Conservation (phyloP, 2,888 invertebrate genomes). For the Leucophora obtusa region DNA sequence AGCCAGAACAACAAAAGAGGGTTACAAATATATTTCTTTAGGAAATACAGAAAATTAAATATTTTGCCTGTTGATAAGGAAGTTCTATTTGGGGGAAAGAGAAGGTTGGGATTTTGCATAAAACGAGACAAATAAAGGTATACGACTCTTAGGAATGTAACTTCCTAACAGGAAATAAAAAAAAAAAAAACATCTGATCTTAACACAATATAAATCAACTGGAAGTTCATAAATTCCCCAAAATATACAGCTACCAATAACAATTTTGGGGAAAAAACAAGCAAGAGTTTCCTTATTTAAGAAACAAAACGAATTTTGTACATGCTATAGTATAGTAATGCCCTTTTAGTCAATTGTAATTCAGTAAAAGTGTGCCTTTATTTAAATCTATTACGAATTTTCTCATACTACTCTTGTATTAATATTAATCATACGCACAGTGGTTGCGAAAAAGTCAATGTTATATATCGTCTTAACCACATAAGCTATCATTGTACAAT, state of each 20-base stretch:
- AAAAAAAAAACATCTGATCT: slow-evolving; percentile 31
- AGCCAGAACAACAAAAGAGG: background rate
- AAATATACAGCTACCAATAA: background rate
- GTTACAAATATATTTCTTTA: background rate
- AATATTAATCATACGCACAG: too few species aligned
- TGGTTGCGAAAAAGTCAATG: too few species aligned
- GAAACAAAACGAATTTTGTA: too few species aligned
- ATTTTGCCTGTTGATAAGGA: slow-evolving; percentile 9
- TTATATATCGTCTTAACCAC: too few species aligned
- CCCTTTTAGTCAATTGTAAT: too few species aligned
- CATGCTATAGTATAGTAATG: too few species aligned
- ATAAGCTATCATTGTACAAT: too few species aligned
- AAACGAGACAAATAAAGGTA: slow-evolving; percentile 21
- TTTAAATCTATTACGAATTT: too few species aligned
- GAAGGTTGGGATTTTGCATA: background rate
- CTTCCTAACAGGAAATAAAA: slow-evolving; percentile 37
- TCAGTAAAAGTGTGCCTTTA: too few species aligned
- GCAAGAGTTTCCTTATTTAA: too few species aligned
- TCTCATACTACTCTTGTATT: too few species aligned
- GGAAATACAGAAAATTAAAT: slow-evolving; percentile 32
- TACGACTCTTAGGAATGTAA: background rate
- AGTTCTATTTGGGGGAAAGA: background rate
- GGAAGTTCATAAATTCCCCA: slow-evolving; percentile 11
- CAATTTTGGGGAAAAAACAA: too few species aligned
- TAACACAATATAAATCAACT: slow-evolving; percentile 36